Evolutionary conservation across 2,113 vertebrate genomes (phyloP), one percentile per base, ranked within the genome.

Genomic region (Tretioscincus oriximinensis): DNA sequence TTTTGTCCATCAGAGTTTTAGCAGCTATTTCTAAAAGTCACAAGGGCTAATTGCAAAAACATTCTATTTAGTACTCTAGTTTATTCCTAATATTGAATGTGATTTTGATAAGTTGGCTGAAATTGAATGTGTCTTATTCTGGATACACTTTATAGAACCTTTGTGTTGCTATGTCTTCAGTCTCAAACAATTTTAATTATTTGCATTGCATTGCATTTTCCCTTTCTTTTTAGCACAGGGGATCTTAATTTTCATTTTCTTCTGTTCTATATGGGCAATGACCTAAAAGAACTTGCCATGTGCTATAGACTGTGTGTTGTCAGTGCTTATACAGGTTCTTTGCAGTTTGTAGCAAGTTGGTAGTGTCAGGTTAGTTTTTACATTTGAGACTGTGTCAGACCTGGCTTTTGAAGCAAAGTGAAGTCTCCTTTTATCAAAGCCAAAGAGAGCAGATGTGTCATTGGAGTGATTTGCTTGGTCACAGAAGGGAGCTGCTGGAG

Each of bases 221-320:
- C 82, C 29, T 1, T 73, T 29, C 24, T 84, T 88, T 88, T 29
- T 2, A 77, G 21, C 65, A 78, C 71, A 69, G 35, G 16, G 84
- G 54, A 1, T 9, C 24, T 77, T 91, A 90, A 91, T 93, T 93
- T 93, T 90, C n/a, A 79, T 0, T 86, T 65, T 72, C 86, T 91
- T 92, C 82, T 90, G 77, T 20, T 90, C 31, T 78, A 0, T 63
- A 35, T 92, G 88, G 85, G 90, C 88, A 92, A 76, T 90, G 87
- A 89, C 89, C 89, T 90, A 84, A 60, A 69, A 87, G 91, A 90
- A 87, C 7, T 47, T 76, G 64, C 28, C 29, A 74, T 45, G 74
- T 85, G 54, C 85, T 80, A 49, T 74, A 77, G 64, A 80, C 84
- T 87, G 86, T 77, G 20, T 22, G 35, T 78, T 18, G 29, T 82